Evolutionary conservation across 2,113 vertebrate species (phyloP).

Genomic region (Octodon degus): DNA sequence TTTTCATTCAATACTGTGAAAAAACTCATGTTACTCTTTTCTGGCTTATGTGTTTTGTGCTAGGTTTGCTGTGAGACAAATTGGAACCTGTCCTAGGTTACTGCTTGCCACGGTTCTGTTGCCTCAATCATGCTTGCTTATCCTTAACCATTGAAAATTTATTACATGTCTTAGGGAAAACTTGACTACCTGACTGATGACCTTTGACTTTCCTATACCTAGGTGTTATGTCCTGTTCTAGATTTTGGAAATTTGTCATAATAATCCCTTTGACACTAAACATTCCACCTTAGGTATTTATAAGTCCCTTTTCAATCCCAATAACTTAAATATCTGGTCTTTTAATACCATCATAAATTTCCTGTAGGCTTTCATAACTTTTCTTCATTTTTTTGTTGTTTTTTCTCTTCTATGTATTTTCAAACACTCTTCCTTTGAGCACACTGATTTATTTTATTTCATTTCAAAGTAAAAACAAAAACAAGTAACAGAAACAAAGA

Average conservation of each 20-base stretch:
- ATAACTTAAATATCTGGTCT: background rate
- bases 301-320: background rate
- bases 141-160: too few relatives aligned
- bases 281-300: background rate
- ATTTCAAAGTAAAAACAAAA: too few relatives aligned
- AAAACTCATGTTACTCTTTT: background rate
- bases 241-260: background rate
- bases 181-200: background rate
- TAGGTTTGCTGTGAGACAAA: background rate
- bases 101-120: background rate
- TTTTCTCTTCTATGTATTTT: background rate
- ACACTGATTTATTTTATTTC: too few relatives aligned
- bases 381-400: background rate
- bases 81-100: background rate
- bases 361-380: background rate
- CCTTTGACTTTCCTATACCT: background rate
- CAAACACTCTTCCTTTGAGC: background rate
- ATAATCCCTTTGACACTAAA: background rate
- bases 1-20: background rate
- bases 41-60: background rate
- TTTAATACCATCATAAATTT: background rate
- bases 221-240: background rate
- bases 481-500: too few relatives aligned
- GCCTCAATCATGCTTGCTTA: background rate
- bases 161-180: background rate